A percentile compares a stretch with the other conserved stretches of the same genome.
phyloP scores from a whole-genome alignment of 2,113 vertebrate species.

The Riparia riparia region DNA sequence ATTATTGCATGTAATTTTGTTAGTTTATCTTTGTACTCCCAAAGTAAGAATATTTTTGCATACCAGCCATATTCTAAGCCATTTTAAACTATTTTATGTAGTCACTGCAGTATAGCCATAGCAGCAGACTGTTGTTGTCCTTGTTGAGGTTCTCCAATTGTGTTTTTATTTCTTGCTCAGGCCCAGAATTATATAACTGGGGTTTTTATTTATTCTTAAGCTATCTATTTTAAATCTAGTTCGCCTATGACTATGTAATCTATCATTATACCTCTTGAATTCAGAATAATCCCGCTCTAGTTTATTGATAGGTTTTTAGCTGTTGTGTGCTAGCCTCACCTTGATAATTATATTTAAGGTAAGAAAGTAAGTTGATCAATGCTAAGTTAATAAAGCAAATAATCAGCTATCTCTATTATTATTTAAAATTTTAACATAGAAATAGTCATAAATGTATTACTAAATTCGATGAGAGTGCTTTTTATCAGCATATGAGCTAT shows the following conservation, averaged over 20 bases:
- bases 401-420: neutral
- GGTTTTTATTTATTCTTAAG: rapidly evolving
- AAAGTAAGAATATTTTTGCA: neutral
- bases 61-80: neutral
- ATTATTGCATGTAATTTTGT: neutral
- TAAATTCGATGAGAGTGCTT: neutral
- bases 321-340: neutral
- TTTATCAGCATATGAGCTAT: neutral
- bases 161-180: neutral
- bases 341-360: neutral
- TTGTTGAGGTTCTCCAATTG: neutral
- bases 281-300: neutral
- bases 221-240: neutral
- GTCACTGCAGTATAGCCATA: neutral
- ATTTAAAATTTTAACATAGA: neutral
- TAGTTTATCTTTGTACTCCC: neutral
- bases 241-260: neutral
- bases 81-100: neutral
- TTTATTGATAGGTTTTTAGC: neutral
- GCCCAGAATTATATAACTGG: neutral
- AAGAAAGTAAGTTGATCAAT: neutral
- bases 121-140: neutral
- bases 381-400: neutral
- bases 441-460: neutral
- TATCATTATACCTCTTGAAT: neutral